Evolutionary conservation across 2,113 vertebrate species (phyloP), one percentile per base, ranked within the genome.

Genomic region (Dolichotis patagonum): DNA sequence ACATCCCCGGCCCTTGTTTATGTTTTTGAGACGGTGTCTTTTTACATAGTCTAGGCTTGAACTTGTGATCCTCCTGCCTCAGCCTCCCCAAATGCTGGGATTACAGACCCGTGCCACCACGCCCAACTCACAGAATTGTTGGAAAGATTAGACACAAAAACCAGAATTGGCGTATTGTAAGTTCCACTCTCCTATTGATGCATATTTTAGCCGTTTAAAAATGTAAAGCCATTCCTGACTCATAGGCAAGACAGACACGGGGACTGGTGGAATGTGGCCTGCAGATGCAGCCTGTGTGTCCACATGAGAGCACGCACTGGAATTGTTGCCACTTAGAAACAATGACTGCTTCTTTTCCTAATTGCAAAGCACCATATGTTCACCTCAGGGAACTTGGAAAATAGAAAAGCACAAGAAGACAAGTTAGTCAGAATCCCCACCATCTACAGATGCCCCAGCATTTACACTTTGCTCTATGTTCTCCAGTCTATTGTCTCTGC

Each of bases 351-450:
- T 88, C 63, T 6, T 80, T 54, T 22, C 20, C 46, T 85, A 88
- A 91, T 93, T 94, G 80, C 58, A 83, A 63, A 94, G 35, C 46
- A 65, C 95, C 93, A 89, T 97, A 88, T 97, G 96, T 46, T 97
- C 88, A 92, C 84, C 92, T 77, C 84, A 69, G 90, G 92, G 65
- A 91, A 78, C 52, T 86, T 65, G 73, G 84, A 60, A 97, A 96
- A 93, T 43, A 85, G 87, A 49, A 85, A 94, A 89, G 35, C 87
- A 91, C 65, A 85, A 58, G 58, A 77, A 67, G 58, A 88, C 84
- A 88, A 67, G 75, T 77, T 43, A 63, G 52, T 88, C 52, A 54
- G 54, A 85, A 60, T 84, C 41, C 52, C n/a, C 52, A 22, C 30
- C 5, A 52, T 9, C 32, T 54, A 58, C 63, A 82, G 91, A 35